Evolutionary conservation across 2,113 vertebrate species (phyloP).

Genomic region (Alaudala cheleensis): DNA sequence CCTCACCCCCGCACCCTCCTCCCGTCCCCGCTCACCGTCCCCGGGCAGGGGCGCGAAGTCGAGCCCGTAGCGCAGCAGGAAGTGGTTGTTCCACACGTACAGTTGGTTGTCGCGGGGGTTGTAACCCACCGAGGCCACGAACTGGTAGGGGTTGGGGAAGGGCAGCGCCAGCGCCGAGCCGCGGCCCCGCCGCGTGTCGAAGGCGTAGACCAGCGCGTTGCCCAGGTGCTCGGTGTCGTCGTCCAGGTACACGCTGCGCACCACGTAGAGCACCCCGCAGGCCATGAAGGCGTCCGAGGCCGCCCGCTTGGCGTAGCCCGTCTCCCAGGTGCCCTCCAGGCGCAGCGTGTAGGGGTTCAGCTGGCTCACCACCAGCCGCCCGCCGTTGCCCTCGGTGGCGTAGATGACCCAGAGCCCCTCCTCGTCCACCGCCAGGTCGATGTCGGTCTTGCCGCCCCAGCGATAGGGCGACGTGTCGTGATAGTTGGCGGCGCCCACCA

Average conservation of each 20-base stretch:
- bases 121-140: constrained; percentile 92
- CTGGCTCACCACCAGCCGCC: constrained; percentile 89
- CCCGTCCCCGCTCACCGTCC: constrained; percentile 68
- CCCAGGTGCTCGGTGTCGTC: constrained; percentile 91
- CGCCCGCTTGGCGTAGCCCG: constrained; percentile 90
- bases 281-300: constrained; percentile 98
- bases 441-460: constrained; percentile 95
- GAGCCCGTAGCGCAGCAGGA: constrained; percentile 88
- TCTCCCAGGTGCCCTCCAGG: constrained; percentile 95
- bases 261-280: constrained; percentile 88
- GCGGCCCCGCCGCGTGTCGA: constrained; percentile 87
- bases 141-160: constrained; percentile 96
- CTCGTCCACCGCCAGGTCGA: constrained; percentile 93
- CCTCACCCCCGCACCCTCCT: too few relatives aligned
- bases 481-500: constrained; percentile 92
- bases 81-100: constrained; percentile 97
- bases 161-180: constrained; percentile 81
- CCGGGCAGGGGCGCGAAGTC: constrained; percentile 89
- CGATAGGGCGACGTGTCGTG: constrained; percentile 95
- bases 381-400: constrained; percentile 90
- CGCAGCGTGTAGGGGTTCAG: constrained; percentile 95
- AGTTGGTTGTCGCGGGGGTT: constrained; percentile 95
- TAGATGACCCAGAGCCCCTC: constrained; percentile 95
- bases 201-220: constrained; percentile 88
- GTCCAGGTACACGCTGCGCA: constrained; percentile 91